Base-by-base conservation (phyloP, 1,140 invertebrate species). In the Mylabris phalerata region DNA sequence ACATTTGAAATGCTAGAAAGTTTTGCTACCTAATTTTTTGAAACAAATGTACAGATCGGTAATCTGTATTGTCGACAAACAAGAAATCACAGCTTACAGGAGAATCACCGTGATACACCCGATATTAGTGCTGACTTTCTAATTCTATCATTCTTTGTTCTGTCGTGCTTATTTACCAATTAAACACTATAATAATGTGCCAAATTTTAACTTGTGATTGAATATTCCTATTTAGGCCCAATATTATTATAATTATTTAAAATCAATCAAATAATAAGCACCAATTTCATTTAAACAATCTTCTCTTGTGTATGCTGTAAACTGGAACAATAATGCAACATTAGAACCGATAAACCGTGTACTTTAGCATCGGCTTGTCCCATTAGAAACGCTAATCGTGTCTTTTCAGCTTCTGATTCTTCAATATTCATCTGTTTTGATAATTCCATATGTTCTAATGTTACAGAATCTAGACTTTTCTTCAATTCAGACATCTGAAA, bases 291-390 rank as follows among this genome's bases (percentile, higher is more conserved):
- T 40, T 63, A 72, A 26, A 72, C 62, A 48, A 72, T 72, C 57
- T 72, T 72, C 51, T 72, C 71, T 60, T 73, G 70, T 3, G 66
- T 61, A 46, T 74, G 68, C 67, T 91, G 88, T 39, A 92, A 74
- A 6, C 87, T 89, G 2, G 89, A 84, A 73, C 90, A 94, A 75
- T 89, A 92, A 72, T 93, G 89, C 60, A 93, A 75, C 82, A 93
- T 85, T 32, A 93, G 77, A 25, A 92, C 83, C 26, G 89, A 89
- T 52, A 94, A 73, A 1, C 88, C 88, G 70, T 90, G 86, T 3
- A 88, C 84, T 66, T 86, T 83, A 60, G 86, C 80, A 68, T 90
- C 88, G 25, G 83, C 85, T 69, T 87, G 82, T 49, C 72, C 77
- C 59, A 81, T 80, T 63, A 79, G 68, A 71, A 74, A 77, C 55